Base-by-base conservation (phyloP, 2,888 invertebrate species). In the Leptinotarsa tumamoca region DNA sequence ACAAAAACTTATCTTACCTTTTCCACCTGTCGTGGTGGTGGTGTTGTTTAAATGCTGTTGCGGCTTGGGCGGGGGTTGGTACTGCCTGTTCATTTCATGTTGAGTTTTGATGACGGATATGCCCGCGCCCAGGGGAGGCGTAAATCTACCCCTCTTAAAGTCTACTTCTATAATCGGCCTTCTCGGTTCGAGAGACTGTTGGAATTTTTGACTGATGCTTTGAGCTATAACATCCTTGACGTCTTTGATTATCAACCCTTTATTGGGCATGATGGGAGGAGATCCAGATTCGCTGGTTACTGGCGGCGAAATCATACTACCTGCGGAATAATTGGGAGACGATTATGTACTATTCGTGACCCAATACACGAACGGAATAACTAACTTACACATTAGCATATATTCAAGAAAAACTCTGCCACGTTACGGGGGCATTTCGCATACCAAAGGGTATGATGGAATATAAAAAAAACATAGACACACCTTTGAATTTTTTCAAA, bases 221-320 rank as follows among this genome's bases (percentile, higher is more conserved):
- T 95, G 96, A 80, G 96, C 96, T 87, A 98, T 97, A 82, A 96
- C 96, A 87, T 97, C 97, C 85, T 95, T 97, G 82, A 97, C 96
- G 87, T 97, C 96, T 85, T 95, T 95, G 83, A 97, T 91, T 71
- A 90, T 94, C 91, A 91, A 54, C 76, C 73, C 90, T 89, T 86
- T 89, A 90, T 85, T 87, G 89, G 91, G 81, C 69, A 77, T 27
- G 49, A 89, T 91, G 80, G 89, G 92, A 79, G 88, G 93, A 85
- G 87, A 93, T 85, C 88, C 91, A 85, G 88, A 92, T 86, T 91
- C 90, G 80, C 80, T 78, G 52, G 87, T 84, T 72, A 90, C 87
- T 13, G 90, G 89, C 86, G 91, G 89, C 49, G 90, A 90, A 69
- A 89, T 90, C 74, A 89, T 79, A 63, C 80, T 79, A 51, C 80